Evolutionary conservation across 2,888 invertebrate species (phyloP), one percentile per base, ranked within the genome.

Genomic region (Lypha dubia): DNA sequence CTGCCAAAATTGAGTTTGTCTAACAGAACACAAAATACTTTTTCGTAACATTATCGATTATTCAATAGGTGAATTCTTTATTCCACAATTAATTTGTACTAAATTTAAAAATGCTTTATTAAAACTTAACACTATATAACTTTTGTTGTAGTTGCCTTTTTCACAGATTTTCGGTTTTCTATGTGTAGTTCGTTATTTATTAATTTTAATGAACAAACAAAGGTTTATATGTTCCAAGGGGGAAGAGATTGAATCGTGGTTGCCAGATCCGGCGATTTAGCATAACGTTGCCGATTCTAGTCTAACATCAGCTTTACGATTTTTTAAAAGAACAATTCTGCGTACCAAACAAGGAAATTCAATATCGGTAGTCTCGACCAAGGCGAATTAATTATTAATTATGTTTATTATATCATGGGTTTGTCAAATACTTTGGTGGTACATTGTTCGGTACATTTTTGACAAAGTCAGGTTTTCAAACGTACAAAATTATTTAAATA

Each of bases 1-100:
- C 46, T 49, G 62, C 13, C 15, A 28, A 6, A 63, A 41, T 41
- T 70, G 28, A 2, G 11, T 56, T 0, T 74, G 53, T 28, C 32
- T 62, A 5, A 56, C 22, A 20, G 32, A 9, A 28, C n/a, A 70
- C 17, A 81, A 63, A 51, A 77, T 15, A 28, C 44, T 74, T 63
- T 20, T 62, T 68, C 74, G 73, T 20, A 84, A 46, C 81, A 84
- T 84, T 79, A 84, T 84, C 53, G 84, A 84, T 84, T 84, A 80
- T 83, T 28, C 68, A 68, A 65, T 51, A 56, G 6, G 17, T 35
- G 44, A 53, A 24, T 49, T 53, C n/a, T 20, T 32, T 63, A 13
- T 28, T 41, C 9, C 8, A 49, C 20, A 28, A 41, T 56, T 62
- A 24, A 53, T 0, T 17, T 58, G 3, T 35, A 24, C 22, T 51